Evolutionary conservation across 2,888 invertebrate species (phyloP).

Genomic region (Tetramorium bicarinatum): DNA sequence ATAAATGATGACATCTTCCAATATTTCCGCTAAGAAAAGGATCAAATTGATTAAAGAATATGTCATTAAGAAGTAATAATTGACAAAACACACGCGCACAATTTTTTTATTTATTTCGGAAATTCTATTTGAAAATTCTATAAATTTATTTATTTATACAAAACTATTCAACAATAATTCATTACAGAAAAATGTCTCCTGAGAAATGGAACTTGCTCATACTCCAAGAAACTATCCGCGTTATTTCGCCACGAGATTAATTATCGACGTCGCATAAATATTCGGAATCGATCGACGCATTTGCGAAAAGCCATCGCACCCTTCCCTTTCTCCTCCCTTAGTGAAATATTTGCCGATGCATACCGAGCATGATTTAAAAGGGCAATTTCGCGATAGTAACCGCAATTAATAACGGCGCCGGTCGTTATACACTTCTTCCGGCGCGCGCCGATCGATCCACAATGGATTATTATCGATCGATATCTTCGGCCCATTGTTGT

Average conservation of each 20-base stretch:
- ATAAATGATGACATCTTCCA: not conserved
- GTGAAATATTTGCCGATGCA: slow-evolving; percentile 50
- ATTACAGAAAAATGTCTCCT: not conserved
- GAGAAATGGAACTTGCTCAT: not conserved
- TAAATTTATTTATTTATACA: not conserved
- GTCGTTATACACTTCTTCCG: slow-evolving; percentile 46
- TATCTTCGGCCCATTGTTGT: slow-evolving; percentile 32
- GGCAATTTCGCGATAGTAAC: slow-evolving; percentile 51
- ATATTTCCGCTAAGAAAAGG: not conserved
- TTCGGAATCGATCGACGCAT: slow-evolving; percentile 43
- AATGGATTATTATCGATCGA: slow-evolving; percentile 46
- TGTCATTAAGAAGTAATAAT: not conserved
- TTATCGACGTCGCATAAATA: slow-evolving; percentile 49
- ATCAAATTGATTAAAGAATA: not conserved
- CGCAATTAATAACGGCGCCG: slow-evolving; percentile 45
- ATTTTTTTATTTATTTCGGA: not conserved
- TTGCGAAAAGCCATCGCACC: slow-evolving; percentile 39
- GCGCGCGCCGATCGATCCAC: slow-evolving; percentile 25
- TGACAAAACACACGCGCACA: not conserved
- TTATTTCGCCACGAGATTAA: slow-evolving; percentile 32
- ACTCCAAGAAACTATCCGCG: slow-evolving; percentile 12
- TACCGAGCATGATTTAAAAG: slow-evolving; percentile 51
- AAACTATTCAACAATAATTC: not conserved
- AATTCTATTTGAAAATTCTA: not conserved
- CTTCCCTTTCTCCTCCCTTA: not conserved